Evolutionary conservation across 2,888 invertebrate species (phyloP), one percentile per base, ranked within the genome.

Genomic region (Fabriciana adippe): DNA sequence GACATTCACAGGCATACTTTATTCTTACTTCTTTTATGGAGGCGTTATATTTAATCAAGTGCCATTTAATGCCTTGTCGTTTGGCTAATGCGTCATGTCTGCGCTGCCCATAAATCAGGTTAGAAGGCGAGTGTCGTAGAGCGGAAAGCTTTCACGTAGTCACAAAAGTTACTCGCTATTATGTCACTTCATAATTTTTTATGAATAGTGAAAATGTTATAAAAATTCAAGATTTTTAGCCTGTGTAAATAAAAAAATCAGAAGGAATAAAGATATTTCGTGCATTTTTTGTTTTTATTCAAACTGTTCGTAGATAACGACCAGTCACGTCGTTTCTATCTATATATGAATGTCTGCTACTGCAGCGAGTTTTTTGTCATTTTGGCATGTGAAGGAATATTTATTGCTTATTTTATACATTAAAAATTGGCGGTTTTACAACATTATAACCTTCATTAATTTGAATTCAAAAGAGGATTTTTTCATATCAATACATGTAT

Each of bases 111-210:
- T 59, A 66, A 70, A 70, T 70, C 67, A 64, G 70, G 70, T 70
- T 73, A 73, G 66, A 71, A 70, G 70, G 70, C 73, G 73, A 68
- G 73, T 70, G 71, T 70, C 68, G 64, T 60, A 68, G 66, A 71
- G 70, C 65, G 67, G 59, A 70, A 70, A 65, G 70, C 63, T 70
- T 68, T 68, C 66, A 70, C 62, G 65, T 70, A 68, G 65, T 66
- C 59, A 65, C 67, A 67, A 70, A 70, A 68, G 62, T 68, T 67
- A 70, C 70, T 66, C 62, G 64, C 56, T 67, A 68, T 70, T 68
- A 68, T 68, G 55, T 63, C 65, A 66, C 63, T 70, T 70, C 41
- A 63, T 68, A 68, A 57, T 57, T 59, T 62, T 65, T 63, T 65
- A 67, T 67, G 60, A 62, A 62, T 62, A 65, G 56, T 62, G 41